These are phyloP conservation scores for Bradynema listronoti DNA, from an alignment of 1,140 invertebrate genomes.

Conservation along the genomic window DNA sequence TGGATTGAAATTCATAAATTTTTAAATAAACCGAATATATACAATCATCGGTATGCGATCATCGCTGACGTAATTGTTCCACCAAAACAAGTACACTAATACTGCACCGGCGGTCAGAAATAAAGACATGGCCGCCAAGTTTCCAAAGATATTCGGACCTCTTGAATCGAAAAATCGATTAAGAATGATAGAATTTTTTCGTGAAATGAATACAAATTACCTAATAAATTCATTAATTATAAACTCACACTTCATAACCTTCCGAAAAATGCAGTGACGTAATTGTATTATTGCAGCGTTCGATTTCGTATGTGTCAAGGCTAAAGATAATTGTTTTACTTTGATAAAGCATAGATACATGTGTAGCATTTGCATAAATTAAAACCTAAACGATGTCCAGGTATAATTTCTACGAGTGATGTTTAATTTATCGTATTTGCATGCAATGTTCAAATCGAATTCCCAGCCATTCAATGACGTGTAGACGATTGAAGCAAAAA, in stretches of 20 bases:
- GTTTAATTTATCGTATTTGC: too few relatives aligned
- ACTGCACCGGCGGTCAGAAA: slow-evolving; percentile 37
- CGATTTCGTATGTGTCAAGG: slow-evolving; percentile 7
- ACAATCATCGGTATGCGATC: slow-evolving; percentile 35
- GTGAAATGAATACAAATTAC: slow-evolving; percentile 10
- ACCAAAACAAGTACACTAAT: slow-evolving; percentile 40
- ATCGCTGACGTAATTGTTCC: slow-evolving; percentile 37
- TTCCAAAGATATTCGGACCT: slow-evolving; percentile 36
- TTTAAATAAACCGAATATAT: slow-evolving; percentile 6
- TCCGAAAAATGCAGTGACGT: slow-evolving; percentile 13
- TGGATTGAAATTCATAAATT: slow-evolving; percentile 14
- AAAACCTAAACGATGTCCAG: too few relatives aligned
- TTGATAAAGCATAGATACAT: background rate
- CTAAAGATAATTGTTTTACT: slow-evolving; percentile 4
- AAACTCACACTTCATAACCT: slow-evolving; percentile 13
- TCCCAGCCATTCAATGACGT: slow-evolving; percentile 32
- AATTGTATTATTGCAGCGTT: slow-evolving; percentile 17
- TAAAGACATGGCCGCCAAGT: slow-evolving; percentile 35
- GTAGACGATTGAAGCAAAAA: slow-evolving; percentile 39
- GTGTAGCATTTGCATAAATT: too few relatives aligned
- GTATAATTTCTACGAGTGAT: too few relatives aligned
- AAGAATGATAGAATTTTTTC: slow-evolving; percentile 15
- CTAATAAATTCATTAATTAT: background rate
- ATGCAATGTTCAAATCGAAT: too few relatives aligned
- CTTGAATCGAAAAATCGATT: slow-evolving; percentile 24